A percentile compares a stretch with the other conserved stretches of the same genome.
These are phyloP conservation scores for Takifugu flavidus DNA, from an alignment of 2,113 vertebrate species.

Conservation along the genomic window DNA sequence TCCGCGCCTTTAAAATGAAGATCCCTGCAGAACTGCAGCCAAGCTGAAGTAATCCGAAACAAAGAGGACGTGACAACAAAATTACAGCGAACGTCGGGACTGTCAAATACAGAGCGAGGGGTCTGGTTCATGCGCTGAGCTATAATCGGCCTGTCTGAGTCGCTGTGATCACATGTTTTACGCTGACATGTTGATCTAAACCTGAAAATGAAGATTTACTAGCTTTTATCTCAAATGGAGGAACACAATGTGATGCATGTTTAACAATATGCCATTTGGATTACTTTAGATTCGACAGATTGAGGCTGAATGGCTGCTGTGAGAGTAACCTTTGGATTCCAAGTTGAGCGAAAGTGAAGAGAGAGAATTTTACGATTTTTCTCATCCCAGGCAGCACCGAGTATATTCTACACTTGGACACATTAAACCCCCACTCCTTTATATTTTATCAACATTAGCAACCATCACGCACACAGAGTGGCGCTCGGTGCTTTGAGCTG, in stretches of 20 bases:
- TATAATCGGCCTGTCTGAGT: constrained; percentile 51
- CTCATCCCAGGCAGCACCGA: constrained; percentile 7
- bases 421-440: not conserved
- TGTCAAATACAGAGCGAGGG: constrained; percentile 30
- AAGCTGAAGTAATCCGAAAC: constrained; percentile 29
- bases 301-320: constrained; percentile 9
- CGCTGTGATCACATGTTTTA: constrained; percentile 18
- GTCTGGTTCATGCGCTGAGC: constrained; percentile 30
- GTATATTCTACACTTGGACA: constrained; percentile 3
- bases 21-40: constrained; percentile 16
- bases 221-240: not conserved
- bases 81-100: constrained; percentile 46
- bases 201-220: constrained; percentile 13
- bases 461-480: not conserved
- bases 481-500: not conserved
- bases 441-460: constrained; percentile 16
- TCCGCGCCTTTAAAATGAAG: too few species aligned
- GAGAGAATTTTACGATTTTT: constrained; percentile 32
- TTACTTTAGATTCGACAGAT: too few species aligned
- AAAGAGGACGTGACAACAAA: constrained; percentile 48
- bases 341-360: constrained; percentile 16
- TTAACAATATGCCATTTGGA: too few species aligned
- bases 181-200: constrained; percentile 23
- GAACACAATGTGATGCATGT: too few species aligned
- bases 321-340: constrained; percentile 10